Evolutionary conservation across 1,140 invertebrate species (phyloP).

Genomic region (Cyclina sinensis): DNA sequence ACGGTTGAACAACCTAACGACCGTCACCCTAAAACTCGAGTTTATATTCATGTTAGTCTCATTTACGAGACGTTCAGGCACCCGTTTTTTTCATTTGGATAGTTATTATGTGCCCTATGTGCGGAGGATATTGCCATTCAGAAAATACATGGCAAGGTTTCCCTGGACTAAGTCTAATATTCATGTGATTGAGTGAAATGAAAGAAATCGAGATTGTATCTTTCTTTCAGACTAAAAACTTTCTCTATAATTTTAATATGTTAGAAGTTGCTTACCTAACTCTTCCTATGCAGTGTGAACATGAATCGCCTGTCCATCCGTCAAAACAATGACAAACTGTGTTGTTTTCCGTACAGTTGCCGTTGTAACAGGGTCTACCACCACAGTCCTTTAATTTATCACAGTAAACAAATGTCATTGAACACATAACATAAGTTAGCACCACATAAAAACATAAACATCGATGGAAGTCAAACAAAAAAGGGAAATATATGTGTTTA

Average conservation of each 20-base stretch:
- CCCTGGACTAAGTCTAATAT: constrained; percentile 27
- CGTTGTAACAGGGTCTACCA: constrained; percentile 65
- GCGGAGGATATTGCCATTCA: too few species aligned
- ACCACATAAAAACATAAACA: background rate
- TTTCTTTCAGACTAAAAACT: constrained; percentile 1
- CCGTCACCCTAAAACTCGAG: background rate
- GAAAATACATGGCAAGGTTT: constrained; percentile 1
- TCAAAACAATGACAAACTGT: constrained; percentile 93
- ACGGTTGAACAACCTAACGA: background rate
- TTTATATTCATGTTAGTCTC: background rate
- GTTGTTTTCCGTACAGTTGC: constrained; percentile 91
- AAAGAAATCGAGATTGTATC: constrained; percentile 9
- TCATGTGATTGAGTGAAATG: background rate
- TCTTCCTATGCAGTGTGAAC: constrained; percentile 96
- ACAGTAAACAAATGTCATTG: background rate
- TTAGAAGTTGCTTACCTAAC: constrained; percentile 91
- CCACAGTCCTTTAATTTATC: constrained; percentile 25
- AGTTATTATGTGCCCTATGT: too few species aligned
- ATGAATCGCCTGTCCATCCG: constrained; percentile 95
- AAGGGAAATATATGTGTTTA: background rate
- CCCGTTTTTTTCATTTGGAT: too few species aligned
- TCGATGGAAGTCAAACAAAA: background rate
- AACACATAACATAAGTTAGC: constrained; percentile 23
- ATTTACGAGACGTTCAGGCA: too few species aligned
- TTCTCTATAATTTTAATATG: background rate